phyloP scores from a whole-genome alignment of 2,888 invertebrate genomes.

The Rhorus exstirpatorius region DNA sequence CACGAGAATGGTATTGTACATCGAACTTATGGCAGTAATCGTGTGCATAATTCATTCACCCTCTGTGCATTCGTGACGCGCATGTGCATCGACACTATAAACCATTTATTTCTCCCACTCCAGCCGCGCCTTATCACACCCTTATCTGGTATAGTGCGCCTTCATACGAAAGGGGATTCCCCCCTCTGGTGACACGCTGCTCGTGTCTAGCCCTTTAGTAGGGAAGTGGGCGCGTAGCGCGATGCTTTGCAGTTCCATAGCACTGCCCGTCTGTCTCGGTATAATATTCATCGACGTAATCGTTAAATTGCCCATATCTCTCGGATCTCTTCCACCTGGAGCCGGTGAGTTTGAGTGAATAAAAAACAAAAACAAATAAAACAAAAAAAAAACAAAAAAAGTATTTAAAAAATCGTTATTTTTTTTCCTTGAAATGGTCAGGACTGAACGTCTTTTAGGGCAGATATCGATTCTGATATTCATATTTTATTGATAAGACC shows the following conservation, averaged over 20 bases:
- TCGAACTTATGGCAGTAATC: conserved; percentile 41
- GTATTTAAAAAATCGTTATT: neutral
- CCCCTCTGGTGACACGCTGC: conserved; percentile 71
- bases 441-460: conserved; percentile 15
- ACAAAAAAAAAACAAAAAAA: conserved; percentile 3
- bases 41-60: conserved; percentile 63
- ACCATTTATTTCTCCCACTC: conserved; percentile 47
- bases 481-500: conserved; percentile 64
- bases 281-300: conserved; percentile 65
- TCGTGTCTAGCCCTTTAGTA: conserved; percentile 77
- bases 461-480: conserved; percentile 62
- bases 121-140: conserved; percentile 32
- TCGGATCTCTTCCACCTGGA: conserved; percentile 82
- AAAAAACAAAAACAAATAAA: too few relatives aligned
- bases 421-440: neutral
- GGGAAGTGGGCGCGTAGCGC: conserved; percentile 82
- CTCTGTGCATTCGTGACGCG: conserved; percentile 39
- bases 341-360: conserved; percentile 83
- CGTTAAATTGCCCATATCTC: conserved; percentile 68
- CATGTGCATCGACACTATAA: conserved; percentile 67
- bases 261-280: conserved; percentile 76
- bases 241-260: conserved; percentile 82
- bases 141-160: conserved; percentile 51
- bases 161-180: conserved; percentile 61
- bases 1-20: neutral